These are phyloP conservation scores for Camponotus pennsylvanicus DNA, from an alignment of 1,140 invertebrate genomes.

Conservation along the genomic window DNA sequence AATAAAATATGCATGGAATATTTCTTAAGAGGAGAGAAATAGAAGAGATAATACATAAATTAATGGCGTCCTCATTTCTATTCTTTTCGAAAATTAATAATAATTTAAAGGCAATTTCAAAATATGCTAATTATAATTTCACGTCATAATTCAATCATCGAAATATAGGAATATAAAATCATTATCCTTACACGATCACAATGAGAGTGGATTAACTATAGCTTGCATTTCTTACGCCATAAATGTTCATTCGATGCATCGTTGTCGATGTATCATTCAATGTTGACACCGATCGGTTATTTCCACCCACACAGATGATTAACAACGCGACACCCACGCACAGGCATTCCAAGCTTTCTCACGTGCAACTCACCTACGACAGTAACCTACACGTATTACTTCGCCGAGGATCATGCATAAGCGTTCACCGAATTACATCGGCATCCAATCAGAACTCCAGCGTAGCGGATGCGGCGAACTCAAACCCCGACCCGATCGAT, in stretches of 20 bases:
- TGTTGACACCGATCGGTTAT: conserved; percentile 1
- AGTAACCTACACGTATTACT: conserved; percentile 9
- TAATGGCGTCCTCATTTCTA: not conserved
- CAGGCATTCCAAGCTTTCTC: conserved; percentile 25
- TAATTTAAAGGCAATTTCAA: conserved; percentile 1
- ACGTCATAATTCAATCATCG: conserved; percentile 5
- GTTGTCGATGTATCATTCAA: not conserved
- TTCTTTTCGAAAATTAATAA: not conserved
- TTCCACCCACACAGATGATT: not conserved
- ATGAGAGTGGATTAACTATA: conserved; percentile 14
- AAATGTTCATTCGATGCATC: not conserved
- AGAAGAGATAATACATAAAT: not conserved
- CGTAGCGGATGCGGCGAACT: conserved; percentile 30
- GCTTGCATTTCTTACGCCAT: conserved; percentile 34
- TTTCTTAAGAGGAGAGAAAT: not conserved
- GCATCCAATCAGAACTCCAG: conserved; percentile 46
- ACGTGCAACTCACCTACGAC: not conserved
- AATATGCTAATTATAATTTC: not conserved
- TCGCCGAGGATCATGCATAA: conserved; percentile 35
- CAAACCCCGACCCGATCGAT: conserved; percentile 32
- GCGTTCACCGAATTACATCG: conserved; percentile 48
- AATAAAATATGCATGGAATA: not conserved
- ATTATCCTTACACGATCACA: not conserved
- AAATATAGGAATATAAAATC: not conserved
- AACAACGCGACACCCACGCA: conserved; percentile 10